A percentile compares a stretch with the other conserved stretches of the same genome.
Conservation (phyloP, 2,113 vertebrate species). For the Morphnarchus princeps region DNA sequence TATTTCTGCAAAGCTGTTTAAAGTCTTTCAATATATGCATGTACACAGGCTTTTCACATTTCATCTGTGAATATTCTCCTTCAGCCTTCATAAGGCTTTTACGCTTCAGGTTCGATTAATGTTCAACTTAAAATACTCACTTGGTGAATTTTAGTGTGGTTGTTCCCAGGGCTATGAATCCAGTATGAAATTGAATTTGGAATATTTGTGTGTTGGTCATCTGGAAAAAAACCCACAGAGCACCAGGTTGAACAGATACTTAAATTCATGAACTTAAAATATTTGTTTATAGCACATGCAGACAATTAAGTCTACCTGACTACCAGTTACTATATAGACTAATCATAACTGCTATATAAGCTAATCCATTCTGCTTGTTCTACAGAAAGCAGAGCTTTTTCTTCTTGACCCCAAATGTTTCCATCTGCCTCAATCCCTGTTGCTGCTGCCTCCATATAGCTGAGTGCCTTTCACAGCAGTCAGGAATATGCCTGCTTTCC, state of each 20-base stretch:
- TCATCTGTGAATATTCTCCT: background rate
- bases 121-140: conserved; percentile 74
- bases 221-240: conserved; percentile 60
- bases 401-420: background rate
- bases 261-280: background rate
- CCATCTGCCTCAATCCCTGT: background rate
- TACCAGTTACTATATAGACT: background rate
- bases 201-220: conserved; percentile 98
- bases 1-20: background rate
- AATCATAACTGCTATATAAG: background rate
- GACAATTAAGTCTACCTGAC: background rate
- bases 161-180: conserved; percentile 91
- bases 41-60: background rate
- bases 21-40: background rate
- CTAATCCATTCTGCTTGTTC: background rate
- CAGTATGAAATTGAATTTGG: conserved; percentile 98
- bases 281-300: background rate
- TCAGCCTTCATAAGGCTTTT: background rate
- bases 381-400: background rate
- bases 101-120: background rate
- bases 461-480: background rate
- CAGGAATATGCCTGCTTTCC: background rate
- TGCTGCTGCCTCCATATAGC: background rate
- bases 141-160: conserved; percentile 93
- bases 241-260: background rate